Evolutionary conservation across 2,888 invertebrate species (phyloP), one percentile per base, ranked within the genome.

Genomic region (Polymixis flavicincta): DNA sequence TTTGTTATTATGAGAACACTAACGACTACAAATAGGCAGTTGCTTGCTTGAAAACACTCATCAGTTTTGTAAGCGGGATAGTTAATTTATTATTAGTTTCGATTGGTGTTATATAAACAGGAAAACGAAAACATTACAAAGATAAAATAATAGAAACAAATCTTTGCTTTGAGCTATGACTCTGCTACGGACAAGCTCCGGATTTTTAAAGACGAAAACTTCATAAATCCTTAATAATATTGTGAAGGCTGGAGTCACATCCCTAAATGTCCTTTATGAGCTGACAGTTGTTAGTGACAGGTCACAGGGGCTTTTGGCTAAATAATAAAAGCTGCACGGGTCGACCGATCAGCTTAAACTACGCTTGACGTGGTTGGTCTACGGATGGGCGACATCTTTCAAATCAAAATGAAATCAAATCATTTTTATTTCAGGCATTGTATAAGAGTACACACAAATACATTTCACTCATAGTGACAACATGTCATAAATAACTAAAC

Each of bases 1-100:
- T 80, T 80, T 71, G 80, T 77, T 76, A 65, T 71, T 61, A 60
- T 25, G 63, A 65, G 13, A 28, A 71, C 55, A 72, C 61, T 61
- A 42, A 71, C 25, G n/a, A 32, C 59, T 19, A 64, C 45, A 60
- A 64, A 66, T 61, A 25, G 19, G 52, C 48, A n/a, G 22, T 68
- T 57, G 22, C n/a, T 57, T 32, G 7, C 13, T 59, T 37, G 17
- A 2, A 32, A 61, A 77, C 14, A 54, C 14, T 42, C 22, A 42
- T 28, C 25, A 8, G 7, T 59, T 42, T 63, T 42, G 22, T 22
- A 13, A 19, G 64, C 52, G 28, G n/a, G 19, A 65, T 48, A 9
- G 19, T n/a, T 13, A 17, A 64, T 57, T 48, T n/a, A 19, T 37
- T 42, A 9, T 22, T 28, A 28, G 1, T 42, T 72, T 22, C 8